Conservation (phyloP, 2,888 invertebrate species). For the Stegana nigrithorax region DNA sequence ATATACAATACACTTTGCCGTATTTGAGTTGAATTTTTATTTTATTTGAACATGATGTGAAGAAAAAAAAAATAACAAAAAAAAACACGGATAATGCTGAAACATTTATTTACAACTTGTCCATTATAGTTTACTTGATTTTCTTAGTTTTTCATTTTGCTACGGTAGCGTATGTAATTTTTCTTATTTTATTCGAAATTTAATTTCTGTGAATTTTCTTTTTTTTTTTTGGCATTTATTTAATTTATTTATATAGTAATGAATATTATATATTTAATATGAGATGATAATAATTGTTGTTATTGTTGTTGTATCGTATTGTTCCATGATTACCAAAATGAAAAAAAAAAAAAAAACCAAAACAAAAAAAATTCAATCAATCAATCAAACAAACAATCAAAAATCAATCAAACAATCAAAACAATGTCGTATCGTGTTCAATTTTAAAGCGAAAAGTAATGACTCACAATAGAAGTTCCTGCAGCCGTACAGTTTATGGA, state of each 20-base stretch:
- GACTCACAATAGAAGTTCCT: constrained; percentile 56
- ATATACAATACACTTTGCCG: not conserved
- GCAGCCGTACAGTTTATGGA: too few relatives aligned
- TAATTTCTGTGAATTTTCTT: constrained; percentile 38
- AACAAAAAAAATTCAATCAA: constrained; percentile 28
- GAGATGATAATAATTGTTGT: constrained; percentile 62
- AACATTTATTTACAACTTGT: constrained; percentile 24
- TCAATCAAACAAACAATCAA: constrained; percentile 33
- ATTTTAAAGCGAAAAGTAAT: constrained; percentile 62
- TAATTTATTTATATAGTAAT: too few relatives aligned
- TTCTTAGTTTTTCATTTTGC: not conserved
- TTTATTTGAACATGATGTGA: too few relatives aligned
- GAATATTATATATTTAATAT: too few relatives aligned
- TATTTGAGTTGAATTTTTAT: not conserved
- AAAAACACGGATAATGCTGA: too few relatives aligned
- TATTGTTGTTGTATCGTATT: constrained; percentile 67
- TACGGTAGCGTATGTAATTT: not conserved
- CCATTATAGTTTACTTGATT: constrained; percentile 39
- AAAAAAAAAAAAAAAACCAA: constrained; percentile 31
- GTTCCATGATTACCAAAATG: constrained; percentile 56
- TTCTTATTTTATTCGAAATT: constrained; percentile 26
- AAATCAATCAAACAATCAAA: constrained; percentile 43
- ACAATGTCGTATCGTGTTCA: constrained; percentile 29
- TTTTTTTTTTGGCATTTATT: constrained; percentile 37
- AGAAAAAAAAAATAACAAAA: too few relatives aligned